These are phyloP conservation scores for Oxytorus armatus DNA, from an alignment of 2,888 invertebrate species.

Conservation along the genomic window DNA sequence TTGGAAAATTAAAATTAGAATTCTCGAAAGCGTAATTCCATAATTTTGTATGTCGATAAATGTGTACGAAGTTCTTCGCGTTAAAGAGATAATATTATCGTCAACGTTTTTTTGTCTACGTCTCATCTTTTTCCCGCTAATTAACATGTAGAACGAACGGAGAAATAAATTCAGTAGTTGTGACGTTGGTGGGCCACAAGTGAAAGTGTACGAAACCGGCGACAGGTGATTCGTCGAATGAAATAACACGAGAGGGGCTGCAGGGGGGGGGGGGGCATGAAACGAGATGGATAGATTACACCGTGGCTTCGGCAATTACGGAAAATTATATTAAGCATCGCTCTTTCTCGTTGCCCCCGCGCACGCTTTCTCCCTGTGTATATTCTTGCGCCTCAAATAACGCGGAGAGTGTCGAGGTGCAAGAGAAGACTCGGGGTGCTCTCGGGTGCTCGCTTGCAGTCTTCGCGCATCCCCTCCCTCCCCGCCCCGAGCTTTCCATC, in stretches of 20 bases:
- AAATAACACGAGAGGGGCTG: slow-evolving; percentile 1
- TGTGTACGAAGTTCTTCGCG: too few species aligned
- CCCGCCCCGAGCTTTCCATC: not conserved
- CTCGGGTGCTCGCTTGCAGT: slow-evolving; percentile 5
- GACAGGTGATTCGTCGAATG: not conserved
- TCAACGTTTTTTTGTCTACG: too few species aligned
- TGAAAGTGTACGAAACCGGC: not conserved
- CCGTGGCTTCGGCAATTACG: slow-evolving; percentile 73
- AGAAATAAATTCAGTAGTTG: too few species aligned
- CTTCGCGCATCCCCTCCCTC: too few species aligned
- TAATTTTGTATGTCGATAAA: too few species aligned
- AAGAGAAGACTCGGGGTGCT: slow-evolving; percentile 6
- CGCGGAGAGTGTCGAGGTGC: not conserved
- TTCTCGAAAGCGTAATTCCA: too few species aligned
- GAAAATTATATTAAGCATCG: slow-evolving; percentile 77
- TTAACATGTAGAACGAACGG: too few species aligned
- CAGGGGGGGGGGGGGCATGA: not conserved
- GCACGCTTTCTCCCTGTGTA: slow-evolving; percentile 17
- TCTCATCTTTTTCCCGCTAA: too few species aligned
- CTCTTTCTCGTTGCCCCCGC: slow-evolving; percentile 52
- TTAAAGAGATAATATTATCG: too few species aligned
- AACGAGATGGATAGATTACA: slow-evolving; percentile 48
- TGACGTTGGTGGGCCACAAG: too few species aligned
- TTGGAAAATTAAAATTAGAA: too few species aligned
- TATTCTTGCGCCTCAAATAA: slow-evolving; percentile 14